Evolutionary conservation across 2,888 invertebrate species (phyloP).

Genomic region (Ischnus inquisitorius): DNA sequence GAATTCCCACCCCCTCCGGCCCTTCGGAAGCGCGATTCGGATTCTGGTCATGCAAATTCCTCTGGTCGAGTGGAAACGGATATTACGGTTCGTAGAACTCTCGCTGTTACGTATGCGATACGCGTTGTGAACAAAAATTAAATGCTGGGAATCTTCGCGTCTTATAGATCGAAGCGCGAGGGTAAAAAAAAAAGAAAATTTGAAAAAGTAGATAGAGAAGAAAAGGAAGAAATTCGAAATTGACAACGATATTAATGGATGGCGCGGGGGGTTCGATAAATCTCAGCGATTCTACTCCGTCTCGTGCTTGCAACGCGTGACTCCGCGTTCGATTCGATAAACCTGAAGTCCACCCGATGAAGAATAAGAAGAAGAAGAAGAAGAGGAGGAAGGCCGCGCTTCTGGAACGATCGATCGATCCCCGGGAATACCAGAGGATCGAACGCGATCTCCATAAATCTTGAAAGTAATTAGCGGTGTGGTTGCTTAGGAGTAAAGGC

Average conservation of each 20-base stretch:
- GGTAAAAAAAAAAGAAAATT: background rate
- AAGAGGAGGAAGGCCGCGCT: constrained; percentile 5
- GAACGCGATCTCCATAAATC: constrained; percentile 71
- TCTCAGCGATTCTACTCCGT: constrained; percentile 51
- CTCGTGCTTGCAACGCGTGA: constrained; percentile 31
- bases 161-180: background rate
- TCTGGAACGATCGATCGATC: constrained; percentile 63
- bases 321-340: constrained; percentile 38
- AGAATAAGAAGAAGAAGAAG: constrained; percentile 23
- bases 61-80: constrained; percentile 52
- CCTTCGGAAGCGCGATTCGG: constrained; percentile 7
- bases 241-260: constrained; percentile 64
- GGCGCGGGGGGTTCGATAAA: constrained; percentile 56
- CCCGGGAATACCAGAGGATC: constrained; percentile 56
- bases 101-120: background rate
- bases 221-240: constrained; percentile 35
- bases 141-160: constrained; percentile 18
- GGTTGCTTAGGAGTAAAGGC: constrained; percentile 22
- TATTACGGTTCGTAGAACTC: constrained; percentile 24
- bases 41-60: constrained; percentile 49
- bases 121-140: constrained; percentile 46
- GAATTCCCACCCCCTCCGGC: background rate
- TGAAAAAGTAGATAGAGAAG: background rate
- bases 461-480: constrained; percentile 69
- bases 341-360: constrained; percentile 5